Base-by-base conservation (phyloP, 2,888 invertebrate species). In the Eremobia ochroleuca region DNA sequence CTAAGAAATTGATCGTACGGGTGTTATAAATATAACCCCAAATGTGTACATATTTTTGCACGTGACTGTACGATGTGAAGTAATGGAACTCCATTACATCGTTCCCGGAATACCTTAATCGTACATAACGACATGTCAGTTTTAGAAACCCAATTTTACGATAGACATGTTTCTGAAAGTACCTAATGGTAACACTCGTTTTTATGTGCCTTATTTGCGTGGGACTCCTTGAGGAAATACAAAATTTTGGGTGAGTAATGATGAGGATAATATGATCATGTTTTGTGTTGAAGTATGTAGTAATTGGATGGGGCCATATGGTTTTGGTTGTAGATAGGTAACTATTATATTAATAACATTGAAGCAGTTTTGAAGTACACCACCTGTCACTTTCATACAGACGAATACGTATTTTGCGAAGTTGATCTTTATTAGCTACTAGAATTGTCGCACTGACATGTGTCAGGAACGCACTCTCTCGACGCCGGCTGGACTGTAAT, bases 111-210 rank as follows among this genome's bases (percentile, higher is more conserved):
- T 72, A 73, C 73, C 64, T 49, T 73, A 64, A 77, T 77, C 59
- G 70, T 73, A 85, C 77, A 67, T 80, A 85, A 70, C 46, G 40
- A 58, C 59, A 65, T 74, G 68, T 69, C 73, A 85, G 64, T 77
- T 58, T 69, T 72, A 77, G 72, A 65, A 28, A 69, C 49, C 61
- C 49, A 67, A 28, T 66, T 85, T 84, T 70, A 72, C 72, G 82
- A 59, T 81, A 73, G 34, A 76, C 21, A 76, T 76, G 49, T 81
- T 73, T 73, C 34, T 61, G 34, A 64, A 71, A 34, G 46, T 55
- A n/a, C n/a, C n/a, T n/a, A 72, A 85, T 66, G 46, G 64, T 65
- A 72, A 52, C 62, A 74, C 74, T 70, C 64, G 52, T 64, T 28
- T 65, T 68, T 80, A 67, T 64, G 52, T 34, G 40, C n/a, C 40